These are phyloP conservation scores for Drosophila putrida DNA, from an alignment of 2,888 invertebrate genomes.

Conservation along the genomic window DNA sequence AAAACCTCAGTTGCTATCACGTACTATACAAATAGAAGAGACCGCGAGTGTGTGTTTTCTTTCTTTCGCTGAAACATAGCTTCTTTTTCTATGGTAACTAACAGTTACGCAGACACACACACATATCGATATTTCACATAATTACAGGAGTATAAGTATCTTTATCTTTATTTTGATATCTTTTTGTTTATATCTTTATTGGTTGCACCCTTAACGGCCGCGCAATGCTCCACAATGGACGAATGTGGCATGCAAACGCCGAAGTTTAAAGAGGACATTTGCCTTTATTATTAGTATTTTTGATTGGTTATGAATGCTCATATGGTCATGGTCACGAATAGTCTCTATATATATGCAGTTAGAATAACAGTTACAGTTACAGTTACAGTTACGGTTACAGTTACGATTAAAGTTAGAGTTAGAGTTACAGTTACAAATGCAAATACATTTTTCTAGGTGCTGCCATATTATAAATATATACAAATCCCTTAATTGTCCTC, in stretches of 20 bases:
- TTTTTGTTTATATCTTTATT: not conserved
- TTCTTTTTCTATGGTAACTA: not conserved
- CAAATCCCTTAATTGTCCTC: constrained; percentile 18
- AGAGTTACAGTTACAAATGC: constrained; percentile 34
- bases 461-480: constrained; percentile 21
- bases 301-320: constrained; percentile 17
- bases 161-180: not conserved
- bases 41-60: constrained; percentile 7
- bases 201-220: constrained; percentile 54
- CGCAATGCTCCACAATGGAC: constrained; percentile 79
- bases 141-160: not conserved
- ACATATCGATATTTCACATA: constrained; percentile 3
- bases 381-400: constrained; percentile 32
- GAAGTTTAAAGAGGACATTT: constrained; percentile 27
- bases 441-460: constrained; percentile 39
- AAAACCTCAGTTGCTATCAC: not conserved
- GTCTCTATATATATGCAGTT: constrained; percentile 5
- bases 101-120: constrained; percentile 12
- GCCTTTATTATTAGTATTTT: constrained; percentile 33
- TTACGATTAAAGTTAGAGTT: constrained; percentile 8
- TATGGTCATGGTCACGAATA: constrained; percentile 32
- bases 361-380: constrained; percentile 18
- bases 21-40: not conserved
- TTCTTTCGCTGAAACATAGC: not conserved
- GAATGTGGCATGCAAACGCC: constrained; percentile 60